phyloP scores from a whole-genome alignment of 2,113 vertebrate genomes.

The Anarhynchus alexandrinus region DNA sequence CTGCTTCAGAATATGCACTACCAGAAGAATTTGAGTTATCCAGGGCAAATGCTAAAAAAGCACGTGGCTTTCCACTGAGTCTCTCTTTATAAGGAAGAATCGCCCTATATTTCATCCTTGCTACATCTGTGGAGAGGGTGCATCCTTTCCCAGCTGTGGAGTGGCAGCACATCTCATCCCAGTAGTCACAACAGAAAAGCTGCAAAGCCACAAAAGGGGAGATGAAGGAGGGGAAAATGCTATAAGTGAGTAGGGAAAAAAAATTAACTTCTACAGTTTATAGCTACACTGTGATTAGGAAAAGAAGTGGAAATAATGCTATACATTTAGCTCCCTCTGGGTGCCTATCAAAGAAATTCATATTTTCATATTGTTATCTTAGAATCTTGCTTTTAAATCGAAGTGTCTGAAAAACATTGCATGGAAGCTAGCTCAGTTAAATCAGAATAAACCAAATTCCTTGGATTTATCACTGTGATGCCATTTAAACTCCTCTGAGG shows the following conservation, averaged over 20 bases:
- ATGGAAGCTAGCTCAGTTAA: background rate
- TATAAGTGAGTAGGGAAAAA: background rate
- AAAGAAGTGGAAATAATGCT: background rate
- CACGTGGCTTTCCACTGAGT: background rate
- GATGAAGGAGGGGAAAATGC: background rate
- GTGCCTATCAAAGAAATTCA: background rate
- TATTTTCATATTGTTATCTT: background rate
- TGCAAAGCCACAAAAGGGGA: background rate
- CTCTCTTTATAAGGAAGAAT: background rate
- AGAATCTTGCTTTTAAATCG: background rate
- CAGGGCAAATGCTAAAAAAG: background rate
- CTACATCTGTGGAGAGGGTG: background rate
- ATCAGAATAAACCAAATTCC: background rate
- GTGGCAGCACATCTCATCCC: background rate
- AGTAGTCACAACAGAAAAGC: background rate
- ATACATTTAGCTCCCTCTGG: background rate
- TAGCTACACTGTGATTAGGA: background rate
- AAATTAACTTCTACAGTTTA: background rate
- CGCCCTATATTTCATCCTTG: background rate
- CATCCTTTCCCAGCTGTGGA: background rate
- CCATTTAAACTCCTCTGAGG: background rate
- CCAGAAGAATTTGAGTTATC: background rate
- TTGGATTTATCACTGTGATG: background rate
- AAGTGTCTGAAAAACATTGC: background rate
- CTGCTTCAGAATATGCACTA: background rate